Conservation (phyloP, 1,140 invertebrate genomes). For the Neodiprion fabricii region DNA sequence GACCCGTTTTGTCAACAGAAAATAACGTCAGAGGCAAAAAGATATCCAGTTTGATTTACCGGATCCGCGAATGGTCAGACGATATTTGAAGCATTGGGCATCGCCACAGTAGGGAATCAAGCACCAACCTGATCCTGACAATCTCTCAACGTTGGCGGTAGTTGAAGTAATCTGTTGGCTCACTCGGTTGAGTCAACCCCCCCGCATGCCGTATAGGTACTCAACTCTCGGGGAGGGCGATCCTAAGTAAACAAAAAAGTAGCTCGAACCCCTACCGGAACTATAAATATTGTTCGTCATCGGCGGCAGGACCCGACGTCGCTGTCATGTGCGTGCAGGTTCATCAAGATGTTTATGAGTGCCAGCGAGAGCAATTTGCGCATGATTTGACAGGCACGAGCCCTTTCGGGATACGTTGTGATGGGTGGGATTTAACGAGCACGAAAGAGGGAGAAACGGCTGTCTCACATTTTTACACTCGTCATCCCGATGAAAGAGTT, state of each 20-base stretch:
- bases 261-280: background rate
- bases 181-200: background rate
- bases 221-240: background rate
- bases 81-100: background rate
- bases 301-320: background rate
- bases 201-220: background rate
- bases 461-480: background rate
- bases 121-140: background rate
- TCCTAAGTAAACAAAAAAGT: slow-evolving; percentile 3
- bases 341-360: background rate
- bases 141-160: background rate
- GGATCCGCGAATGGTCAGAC: background rate
- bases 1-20: too few species aligned
- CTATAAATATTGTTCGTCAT: background rate
- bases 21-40: too few species aligned
- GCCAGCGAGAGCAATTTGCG: background rate
- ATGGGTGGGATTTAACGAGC: background rate
- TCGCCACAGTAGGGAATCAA: background rate
- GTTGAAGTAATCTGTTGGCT: background rate
- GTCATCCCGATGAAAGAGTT: too few species aligned
- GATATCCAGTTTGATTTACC: background rate
- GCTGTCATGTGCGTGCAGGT: background rate
- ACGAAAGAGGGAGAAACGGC: background rate
- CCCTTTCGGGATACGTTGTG: background rate
- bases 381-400: background rate